These are phyloP conservation scores for Cheiracanthium punctorium DNA, from an alignment of 2,888 invertebrate genomes.

Conservation along the genomic window DNA sequence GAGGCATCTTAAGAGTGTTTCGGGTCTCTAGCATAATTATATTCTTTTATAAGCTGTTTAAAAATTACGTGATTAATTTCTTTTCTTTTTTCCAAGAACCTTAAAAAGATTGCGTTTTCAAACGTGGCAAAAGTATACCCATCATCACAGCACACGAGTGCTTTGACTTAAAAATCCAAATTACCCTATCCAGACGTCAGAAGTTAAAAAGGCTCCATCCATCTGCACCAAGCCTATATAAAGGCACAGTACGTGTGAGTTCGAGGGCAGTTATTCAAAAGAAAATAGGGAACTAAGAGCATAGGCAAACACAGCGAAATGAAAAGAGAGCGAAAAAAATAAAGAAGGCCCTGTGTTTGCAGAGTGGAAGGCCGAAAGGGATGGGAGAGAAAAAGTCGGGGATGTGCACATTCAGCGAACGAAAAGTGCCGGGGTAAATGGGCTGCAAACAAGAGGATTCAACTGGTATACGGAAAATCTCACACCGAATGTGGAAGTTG, in stretches of 20 bases:
- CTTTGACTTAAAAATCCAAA: too few species aligned
- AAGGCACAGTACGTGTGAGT: not conserved
- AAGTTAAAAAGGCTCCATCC: not conserved
- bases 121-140: too few species aligned
- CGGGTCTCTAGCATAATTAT: too few species aligned
- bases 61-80: too few species aligned
- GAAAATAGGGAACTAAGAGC: constrained; percentile 25
- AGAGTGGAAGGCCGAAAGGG: constrained; percentile 31
- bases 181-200: too few species aligned
- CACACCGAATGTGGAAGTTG: constrained; percentile 8
- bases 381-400: not conserved
- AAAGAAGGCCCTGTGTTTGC: constrained; percentile 47
- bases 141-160: too few species aligned
- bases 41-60: too few species aligned
- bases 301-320: constrained; percentile 55
- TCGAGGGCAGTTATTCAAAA: constrained; percentile 25
- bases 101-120: too few species aligned
- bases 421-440: constrained; percentile 11
- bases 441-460: constrained; percentile 47
- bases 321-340: constrained; percentile 42
- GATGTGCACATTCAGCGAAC: not conserved
- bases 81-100: too few species aligned
- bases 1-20: too few species aligned
- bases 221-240: not conserved
- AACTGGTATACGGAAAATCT: constrained; percentile 7